phyloP scores from a whole-genome alignment of 2,797 vertebrate genomes.

The Manis pentadactyla region DNA sequence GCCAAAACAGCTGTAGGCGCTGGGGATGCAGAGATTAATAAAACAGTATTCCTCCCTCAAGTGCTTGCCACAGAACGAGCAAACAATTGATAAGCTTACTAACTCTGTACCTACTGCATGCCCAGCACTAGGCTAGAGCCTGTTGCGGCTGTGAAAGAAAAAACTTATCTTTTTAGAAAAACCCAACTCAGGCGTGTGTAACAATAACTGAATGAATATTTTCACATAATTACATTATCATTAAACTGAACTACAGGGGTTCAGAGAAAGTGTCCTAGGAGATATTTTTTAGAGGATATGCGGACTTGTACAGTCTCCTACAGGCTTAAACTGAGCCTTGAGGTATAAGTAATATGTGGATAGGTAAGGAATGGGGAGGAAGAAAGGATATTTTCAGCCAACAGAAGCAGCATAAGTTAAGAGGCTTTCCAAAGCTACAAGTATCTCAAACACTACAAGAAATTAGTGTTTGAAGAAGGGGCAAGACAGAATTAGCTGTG shows the following conservation, averaged over 20 bases:
- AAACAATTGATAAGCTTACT: background rate
- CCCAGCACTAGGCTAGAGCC: background rate
- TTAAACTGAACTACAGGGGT: background rate
- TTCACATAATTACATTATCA: background rate
- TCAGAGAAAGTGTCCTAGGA: background rate
- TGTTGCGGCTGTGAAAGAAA: background rate
- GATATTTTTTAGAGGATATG: background rate
- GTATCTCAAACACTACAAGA: background rate
- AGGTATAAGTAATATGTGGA: background rate
- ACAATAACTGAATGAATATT: background rate
- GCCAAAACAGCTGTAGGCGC: background rate
- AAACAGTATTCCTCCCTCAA: background rate
- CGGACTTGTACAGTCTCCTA: no score
- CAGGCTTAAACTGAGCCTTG: background rate
- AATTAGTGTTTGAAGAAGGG: background rate
- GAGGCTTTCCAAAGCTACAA: background rate
- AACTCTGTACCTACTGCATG: background rate
- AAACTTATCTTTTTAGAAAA: background rate
- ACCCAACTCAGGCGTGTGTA: background rate
- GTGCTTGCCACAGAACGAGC: background rate
- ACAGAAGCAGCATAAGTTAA: background rate
- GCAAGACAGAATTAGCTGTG: background rate
- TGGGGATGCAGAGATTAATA: background rate
- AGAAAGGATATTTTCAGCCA: background rate
- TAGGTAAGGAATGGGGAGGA: background rate